Percentiles rank a stretch among this genome's conserved stretches.
Evolutionary conservation across 2,113 vertebrate genomes (phyloP).

Genomic region (Silurus meridionalis): DNA sequence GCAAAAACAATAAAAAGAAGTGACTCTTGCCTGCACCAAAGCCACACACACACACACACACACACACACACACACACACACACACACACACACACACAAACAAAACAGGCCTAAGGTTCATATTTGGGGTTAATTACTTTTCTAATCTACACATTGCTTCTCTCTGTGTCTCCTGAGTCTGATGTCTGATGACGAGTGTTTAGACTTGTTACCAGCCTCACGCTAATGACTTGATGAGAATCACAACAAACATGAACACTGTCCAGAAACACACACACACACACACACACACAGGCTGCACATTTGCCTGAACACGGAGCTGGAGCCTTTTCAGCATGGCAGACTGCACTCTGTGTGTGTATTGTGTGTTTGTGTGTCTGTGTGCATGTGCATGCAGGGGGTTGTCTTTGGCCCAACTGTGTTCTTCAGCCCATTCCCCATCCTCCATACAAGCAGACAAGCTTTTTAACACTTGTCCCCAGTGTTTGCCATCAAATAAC

Average conservation of each 20-base stretch:
- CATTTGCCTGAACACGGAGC: not conserved
- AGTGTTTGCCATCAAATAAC: slow-evolving; percentile 19
- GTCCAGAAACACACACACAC: slow-evolving; percentile 12
- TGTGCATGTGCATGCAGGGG: not conserved
- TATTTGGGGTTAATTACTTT: slow-evolving; percentile 25
- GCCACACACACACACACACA: too few species aligned
- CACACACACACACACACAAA: too few species aligned
- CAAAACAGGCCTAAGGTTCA: too few species aligned
- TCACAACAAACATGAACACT: slow-evolving; percentile 39
- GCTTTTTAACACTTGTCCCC: slow-evolving; percentile 2
- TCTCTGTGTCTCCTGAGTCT: not conserved
- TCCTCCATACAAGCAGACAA: not conserved
- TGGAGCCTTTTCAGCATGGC: slow-evolving; percentile 42
- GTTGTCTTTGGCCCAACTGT: not conserved
- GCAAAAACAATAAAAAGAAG: too few species aligned
- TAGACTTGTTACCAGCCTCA: slow-evolving; percentile 1
- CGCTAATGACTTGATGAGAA: slow-evolving; percentile 28
- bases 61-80: too few species aligned
- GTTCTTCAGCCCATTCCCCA: not conserved
- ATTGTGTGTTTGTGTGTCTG: not conserved
- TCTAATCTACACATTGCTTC: not conserved
- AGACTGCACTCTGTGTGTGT: slow-evolving; percentile 26
- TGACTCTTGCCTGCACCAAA: not conserved
- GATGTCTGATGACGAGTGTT: not conserved
- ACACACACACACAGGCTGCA: not conserved